A percentile compares a stretch with the other conserved stretches of the same genome.
Conservation (phyloP, 2,888 invertebrate species). For the Platycheirus rosarum region DNA sequence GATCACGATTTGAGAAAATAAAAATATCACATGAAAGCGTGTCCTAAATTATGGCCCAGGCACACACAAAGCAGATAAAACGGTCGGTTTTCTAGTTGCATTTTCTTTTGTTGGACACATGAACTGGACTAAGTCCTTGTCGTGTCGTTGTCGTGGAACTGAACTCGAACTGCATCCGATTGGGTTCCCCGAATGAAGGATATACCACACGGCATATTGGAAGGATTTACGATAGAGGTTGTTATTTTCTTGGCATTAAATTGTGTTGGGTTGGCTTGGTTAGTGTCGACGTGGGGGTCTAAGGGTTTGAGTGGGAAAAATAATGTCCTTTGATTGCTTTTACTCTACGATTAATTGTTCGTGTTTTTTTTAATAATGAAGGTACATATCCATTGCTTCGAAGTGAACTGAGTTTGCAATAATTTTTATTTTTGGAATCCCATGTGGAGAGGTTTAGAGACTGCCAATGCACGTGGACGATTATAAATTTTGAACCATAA, state of each 20-base stretch:
- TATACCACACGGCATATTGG: conserved; percentile 31
- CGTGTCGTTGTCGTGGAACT: not conserved
- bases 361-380: too few species aligned
- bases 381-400: too few species aligned
- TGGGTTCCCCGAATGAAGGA: conserved; percentile 11
- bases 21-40: conserved; percentile 64
- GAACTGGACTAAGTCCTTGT: conserved; percentile 34
- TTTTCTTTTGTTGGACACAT: conserved; percentile 51
- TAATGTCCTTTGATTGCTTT: conserved; percentile 64
- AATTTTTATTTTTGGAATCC: not conserved
- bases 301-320: not conserved
- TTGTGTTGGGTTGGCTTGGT: conserved; percentile 12
- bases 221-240: conserved; percentile 50
- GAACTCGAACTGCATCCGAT: not conserved
- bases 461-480: conserved; percentile 42
- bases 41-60: conserved; percentile 67
- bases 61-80: conserved; percentile 68
- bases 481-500: conserved; percentile 56
- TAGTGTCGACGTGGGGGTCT: not conserved
- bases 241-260: conserved; percentile 52
- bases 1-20: conserved; percentile 59
- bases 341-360: conserved; percentile 66
- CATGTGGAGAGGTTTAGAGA: too few species aligned
- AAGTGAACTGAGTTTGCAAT: not conserved
- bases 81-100: conserved; percentile 61